Evolutionary conservation across 2,888 invertebrate species (phyloP), one percentile per base, ranked within the genome.

Genomic region (Leuctra nigra): DNA sequence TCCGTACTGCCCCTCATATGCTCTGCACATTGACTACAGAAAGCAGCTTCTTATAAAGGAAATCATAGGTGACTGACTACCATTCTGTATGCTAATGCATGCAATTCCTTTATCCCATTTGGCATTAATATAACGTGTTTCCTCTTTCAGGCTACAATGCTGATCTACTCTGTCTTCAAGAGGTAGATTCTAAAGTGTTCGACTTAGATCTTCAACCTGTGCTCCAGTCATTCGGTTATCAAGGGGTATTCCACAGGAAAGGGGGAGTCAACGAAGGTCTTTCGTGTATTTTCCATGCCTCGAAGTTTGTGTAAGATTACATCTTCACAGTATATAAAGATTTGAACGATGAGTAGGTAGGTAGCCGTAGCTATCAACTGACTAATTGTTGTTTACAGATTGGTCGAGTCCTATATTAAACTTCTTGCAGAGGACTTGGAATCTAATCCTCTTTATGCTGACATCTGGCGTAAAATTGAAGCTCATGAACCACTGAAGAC

Each of bases 91-190:
- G n/a, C n/a, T n/a, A 29, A 29, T 29, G 11, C 11, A 11, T 29
- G 7, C 11, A 11, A 29, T 29, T 29, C 29, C 29, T 29, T n/a
- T n/a, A n/a, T n/a, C n/a, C n/a, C n/a, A n/a, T n/a, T n/a, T n/a
- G n/a, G n/a, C n/a, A n/a, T n/a, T n/a, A n/a, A n/a, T n/a, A n/a
- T n/a, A n/a, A n/a, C n/a, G n/a, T n/a, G n/a, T n/a, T n/a, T n/a
- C n/a, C n/a, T 16, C 7, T 39, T 39, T 39, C 62, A 83, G 92
- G 91, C n/a, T 96, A 92, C 69, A 88, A 95, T 74, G 83, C 85
- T 36, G 96, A 97, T 70, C 75, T 97, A 53, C 75, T 94, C 54
- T 95, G 95, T 65, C 75, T 97, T 13, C 96, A 97, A 79, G 97
- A 97, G 78, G 91, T 95, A 0, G 96, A 97, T 69, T 69, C 69